Evolutionary conservation across 2,888 invertebrate genomes (phyloP), one percentile per base, ranked within the genome.

Genomic region (Dorcus hopei): DNA sequence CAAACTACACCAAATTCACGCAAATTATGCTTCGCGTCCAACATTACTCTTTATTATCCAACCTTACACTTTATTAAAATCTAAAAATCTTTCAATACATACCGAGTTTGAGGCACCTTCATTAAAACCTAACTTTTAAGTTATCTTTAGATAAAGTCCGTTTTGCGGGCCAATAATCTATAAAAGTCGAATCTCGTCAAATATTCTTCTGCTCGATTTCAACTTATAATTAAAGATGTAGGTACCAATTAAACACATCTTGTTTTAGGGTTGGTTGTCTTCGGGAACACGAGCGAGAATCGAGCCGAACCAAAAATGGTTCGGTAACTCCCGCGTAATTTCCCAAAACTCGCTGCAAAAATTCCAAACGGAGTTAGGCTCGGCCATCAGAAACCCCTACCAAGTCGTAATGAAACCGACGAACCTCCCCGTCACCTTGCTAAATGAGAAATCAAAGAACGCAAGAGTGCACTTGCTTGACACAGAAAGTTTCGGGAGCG

Each of bases 281-380:
- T 89, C 96, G 38, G 99, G 99, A 23, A 89, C 94, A 1, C 87
- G 91, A 74, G 95, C 97, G 38, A 84, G 98, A 59, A 94, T 99
- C 0, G 99, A 97, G 79, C 99, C 99, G 2, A 97, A 94, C 68
- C 93, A 96, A 70, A 95, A 92, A 76, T 99, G 99, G 99, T 99
- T 99, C 79, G 97, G 97, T 11, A 99, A 99, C 77, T 97, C 98
- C 0, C 85, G 97, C 63, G 97, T 99, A 0, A 95, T 99, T 66
- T 91, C 95, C 0, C 98, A 99, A 79, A 89, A 85, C 71, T 89
- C 93, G 0, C 74, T 94, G 38, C 93, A 93, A 77, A 93, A 91
- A 73, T 93, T 94, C 72, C 92, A 99, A 81, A 92, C 92, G 43
- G 97, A 97, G 80, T 87, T 99, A 75, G 96, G 95, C 14, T 92